phyloP scores from a whole-genome alignment of 2,797 vertebrate species.

The Pseudochirops corinnae region DNA sequence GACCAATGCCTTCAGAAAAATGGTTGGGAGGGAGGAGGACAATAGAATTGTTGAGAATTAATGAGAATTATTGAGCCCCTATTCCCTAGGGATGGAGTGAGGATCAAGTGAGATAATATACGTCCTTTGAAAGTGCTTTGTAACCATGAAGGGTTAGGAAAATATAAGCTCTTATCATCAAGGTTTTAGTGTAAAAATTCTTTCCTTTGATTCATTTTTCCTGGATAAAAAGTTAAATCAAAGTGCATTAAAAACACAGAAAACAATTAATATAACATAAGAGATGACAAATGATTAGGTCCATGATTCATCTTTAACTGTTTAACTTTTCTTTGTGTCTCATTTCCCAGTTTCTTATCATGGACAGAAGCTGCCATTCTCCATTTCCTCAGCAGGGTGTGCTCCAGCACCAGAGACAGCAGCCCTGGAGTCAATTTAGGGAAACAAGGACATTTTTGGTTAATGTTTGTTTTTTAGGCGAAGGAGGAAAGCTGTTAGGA shows the following conservation, averaged over 20 bases:
- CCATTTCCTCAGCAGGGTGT: slow-evolving; percentile 76
- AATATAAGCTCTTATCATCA: neutral
- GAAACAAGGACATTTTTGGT: slow-evolving; percentile 30
- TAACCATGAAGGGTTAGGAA: neutral
- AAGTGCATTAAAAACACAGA: neutral
- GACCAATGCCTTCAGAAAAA: neutral
- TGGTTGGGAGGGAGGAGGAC: neutral
- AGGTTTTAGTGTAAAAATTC: slow-evolving; percentile 8
- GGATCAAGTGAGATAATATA: neutral
- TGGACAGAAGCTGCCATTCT: slow-evolving; percentile 40
- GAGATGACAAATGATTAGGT: neutral
- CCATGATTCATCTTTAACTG: neutral
- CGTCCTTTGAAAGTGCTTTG: neutral
- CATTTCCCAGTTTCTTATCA: neutral
- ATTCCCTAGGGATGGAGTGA: neutral
- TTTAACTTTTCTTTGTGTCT: neutral
- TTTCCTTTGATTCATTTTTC: slow-evolving; percentile 39
- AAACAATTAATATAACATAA: slow-evolving; percentile 13
- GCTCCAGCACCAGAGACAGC: slow-evolving; percentile 77
- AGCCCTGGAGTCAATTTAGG: neutral
- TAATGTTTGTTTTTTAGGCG: slow-evolving; percentile 68
- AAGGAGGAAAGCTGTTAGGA: slow-evolving; percentile 76
- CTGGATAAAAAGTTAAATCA: neutral
- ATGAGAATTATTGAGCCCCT: neutral
- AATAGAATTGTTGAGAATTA: neutral